Evolutionary conservation across 2,888 invertebrate species (phyloP).

Genomic region (Dermolepida albohirtum): DNA sequence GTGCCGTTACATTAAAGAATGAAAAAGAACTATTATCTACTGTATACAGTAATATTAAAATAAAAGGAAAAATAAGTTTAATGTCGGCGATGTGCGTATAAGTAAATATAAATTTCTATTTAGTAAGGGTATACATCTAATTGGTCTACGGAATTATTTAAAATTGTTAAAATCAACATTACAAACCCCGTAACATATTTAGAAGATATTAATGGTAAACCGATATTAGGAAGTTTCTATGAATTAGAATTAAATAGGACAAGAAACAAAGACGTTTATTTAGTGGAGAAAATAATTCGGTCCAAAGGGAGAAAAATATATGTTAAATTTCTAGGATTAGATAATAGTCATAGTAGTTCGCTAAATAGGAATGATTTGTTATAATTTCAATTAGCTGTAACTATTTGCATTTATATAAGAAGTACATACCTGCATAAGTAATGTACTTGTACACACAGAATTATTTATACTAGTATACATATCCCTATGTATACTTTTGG

Average conservation of each 20-base stretch:
- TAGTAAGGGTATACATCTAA: slow-evolving; percentile 57
- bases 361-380: slow-evolving; percentile 9
- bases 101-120: slow-evolving; percentile 52
- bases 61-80: too few relatives aligned
- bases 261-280: slow-evolving; percentile 9
- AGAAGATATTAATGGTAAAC: slow-evolving; percentile 50
- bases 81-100: too few relatives aligned
- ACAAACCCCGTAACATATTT: slow-evolving; percentile 56
- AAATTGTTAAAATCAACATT: slow-evolving; percentile 51
- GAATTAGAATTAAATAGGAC: slow-evolving; percentile 47
- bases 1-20: not conserved
- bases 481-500: too few relatives aligned
- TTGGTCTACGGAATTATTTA: slow-evolving; percentile 59
- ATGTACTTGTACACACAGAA: too few relatives aligned
- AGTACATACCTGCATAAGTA: too few relatives aligned
- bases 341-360: slow-evolving; percentile 22
- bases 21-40: not conserved
- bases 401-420: too few relatives aligned
- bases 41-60: slow-evolving; percentile 42
- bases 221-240: slow-evolving; percentile 49
- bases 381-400: too few relatives aligned
- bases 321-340: slow-evolving; percentile 38
- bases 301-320: slow-evolving; percentile 14
- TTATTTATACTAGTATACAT: too few relatives aligned
- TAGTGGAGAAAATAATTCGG: slow-evolving; percentile 19